Percentiles rank a stretch among this genome's conserved stretches.
phyloP scores from a whole-genome alignment of 1,140 invertebrate species.

The Apocrypta bakeri region DNA sequence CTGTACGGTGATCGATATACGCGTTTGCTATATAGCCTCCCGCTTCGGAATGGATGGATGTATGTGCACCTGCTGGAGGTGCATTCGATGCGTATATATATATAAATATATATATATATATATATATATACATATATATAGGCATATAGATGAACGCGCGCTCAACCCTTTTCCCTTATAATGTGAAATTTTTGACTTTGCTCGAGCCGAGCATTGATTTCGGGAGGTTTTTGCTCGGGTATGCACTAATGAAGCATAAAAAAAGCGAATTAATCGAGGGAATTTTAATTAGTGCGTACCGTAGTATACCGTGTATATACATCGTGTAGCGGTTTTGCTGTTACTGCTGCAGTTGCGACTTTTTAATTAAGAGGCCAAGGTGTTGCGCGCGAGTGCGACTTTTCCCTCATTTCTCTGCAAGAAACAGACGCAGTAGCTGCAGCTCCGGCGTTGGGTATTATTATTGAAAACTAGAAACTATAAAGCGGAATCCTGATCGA shows the following conservation, averaged over 20 bases:
- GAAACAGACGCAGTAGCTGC: background rate
- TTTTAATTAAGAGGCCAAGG: slow-evolving; percentile 13
- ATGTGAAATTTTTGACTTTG: background rate
- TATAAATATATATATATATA: background rate
- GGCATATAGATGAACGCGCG: background rate
- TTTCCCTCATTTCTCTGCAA: slow-evolving; percentile 21
- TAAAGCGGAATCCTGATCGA: slow-evolving; percentile 45
- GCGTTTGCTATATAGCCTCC: slow-evolving; percentile 25
- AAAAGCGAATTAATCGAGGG: background rate
- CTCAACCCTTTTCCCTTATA: background rate
- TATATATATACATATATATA: no score
- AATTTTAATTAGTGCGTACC: background rate
- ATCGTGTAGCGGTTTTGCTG: background rate
- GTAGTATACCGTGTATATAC: background rate
- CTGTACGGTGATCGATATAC: slow-evolving; percentile 24
- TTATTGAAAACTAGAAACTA: slow-evolving; percentile 51
- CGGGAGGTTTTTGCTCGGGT: no score
- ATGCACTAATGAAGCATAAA: background rate
- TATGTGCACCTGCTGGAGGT: background rate
- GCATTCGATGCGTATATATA: background rate
- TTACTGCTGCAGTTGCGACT: no score
- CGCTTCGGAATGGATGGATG: background rate
- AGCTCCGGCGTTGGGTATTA: slow-evolving; percentile 18
- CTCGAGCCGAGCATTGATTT: background rate
- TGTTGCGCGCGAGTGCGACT: background rate